A percentile compares a stretch with the other conserved stretches of the same genome.
phyloP scores from a whole-genome alignment of 2,888 invertebrate genomes.

The Chaitophorus viminalis region DNA sequence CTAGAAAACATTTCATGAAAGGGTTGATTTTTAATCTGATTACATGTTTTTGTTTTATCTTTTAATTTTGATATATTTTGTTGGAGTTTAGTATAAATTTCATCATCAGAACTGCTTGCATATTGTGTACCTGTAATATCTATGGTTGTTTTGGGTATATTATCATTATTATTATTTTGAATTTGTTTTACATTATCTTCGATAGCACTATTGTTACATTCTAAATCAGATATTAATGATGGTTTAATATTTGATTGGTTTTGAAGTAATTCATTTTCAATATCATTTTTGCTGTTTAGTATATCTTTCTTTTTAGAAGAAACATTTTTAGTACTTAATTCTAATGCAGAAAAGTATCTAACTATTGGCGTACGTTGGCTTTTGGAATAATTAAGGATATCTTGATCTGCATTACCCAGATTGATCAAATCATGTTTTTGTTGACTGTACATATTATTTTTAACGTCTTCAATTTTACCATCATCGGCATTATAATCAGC shows the following conservation, averaged over 20 bases:
- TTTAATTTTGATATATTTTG: slow-evolving; percentile 6
- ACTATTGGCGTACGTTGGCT: neutral
- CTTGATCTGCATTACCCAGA: neutral
- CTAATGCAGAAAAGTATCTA: neutral
- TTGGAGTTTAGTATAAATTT: slow-evolving; percentile 13
- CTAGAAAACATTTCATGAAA: neutral
- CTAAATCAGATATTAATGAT: slow-evolving; percentile 1
- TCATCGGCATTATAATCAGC: neutral
- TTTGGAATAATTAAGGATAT: neutral
- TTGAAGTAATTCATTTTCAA: neutral
- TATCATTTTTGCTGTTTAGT: neutral
- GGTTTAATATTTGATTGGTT: neutral
- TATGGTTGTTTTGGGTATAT: neutral
- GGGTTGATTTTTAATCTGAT: neutral
- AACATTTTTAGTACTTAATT: slow-evolving; percentile 23
- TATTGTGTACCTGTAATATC: neutral
- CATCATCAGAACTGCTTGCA: slow-evolving; percentile 38
- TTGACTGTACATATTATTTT: neutral
- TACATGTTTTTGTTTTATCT: neutral
- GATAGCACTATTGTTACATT: neutral
- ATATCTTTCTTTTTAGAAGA: neutral
- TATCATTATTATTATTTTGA: neutral
- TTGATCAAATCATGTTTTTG: neutral
- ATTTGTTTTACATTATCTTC: neutral
- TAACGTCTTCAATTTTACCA: neutral